Evolutionary conservation across 1,140 invertebrate genomes (phyloP), one percentile per base, ranked within the genome.

Genomic region (Chlorops oryzae): DNA sequence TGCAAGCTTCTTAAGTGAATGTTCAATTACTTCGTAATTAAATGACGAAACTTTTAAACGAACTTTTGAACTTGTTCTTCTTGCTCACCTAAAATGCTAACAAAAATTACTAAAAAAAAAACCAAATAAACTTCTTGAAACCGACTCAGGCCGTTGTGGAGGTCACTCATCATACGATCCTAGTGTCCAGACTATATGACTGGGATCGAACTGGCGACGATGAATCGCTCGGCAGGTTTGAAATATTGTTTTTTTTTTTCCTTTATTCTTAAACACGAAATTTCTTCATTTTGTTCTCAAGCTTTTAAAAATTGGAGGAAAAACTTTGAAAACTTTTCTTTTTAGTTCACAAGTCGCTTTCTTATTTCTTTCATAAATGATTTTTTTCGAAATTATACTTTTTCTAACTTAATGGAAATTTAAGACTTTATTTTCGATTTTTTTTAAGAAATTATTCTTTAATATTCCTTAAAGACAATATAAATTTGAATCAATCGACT

Each of bases 181-280:
- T 75, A 46, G 63, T 55, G 55, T 58, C 78, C 51, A 75, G 77
- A 56, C 78, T 86, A 59, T 88, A 79, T 83, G 86, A 88, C 79
- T 86, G 86, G 85, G 86, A 89, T 78, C 82, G 82, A 64, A 80
- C 83, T 62, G 82, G 81, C 63, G 75, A 79, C 68, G 85, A 88
- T 73, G 87, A 89, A 73, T 80, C 80, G 61, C 81, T 90, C 62
- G 87, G 87, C 81, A 88, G 87, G 87, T 90, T 82, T 59, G 63
- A 54, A 58, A 59, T 48, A 37, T 12, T 23, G 25, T 34, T 35
- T 22, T 43, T 15, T 22, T 43, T 1, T 12, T 43, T 21, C 4
- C 22, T 15, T 43, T 43, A n/a, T n/a, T n/a, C n/a, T n/a, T 35
- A 3, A 22, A 39, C 6, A 41, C 39, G 13, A 20, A 22, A 41